Evolutionary conservation across 2,888 invertebrate species (phyloP).

Genomic region (Chloromyia formosa): DNA sequence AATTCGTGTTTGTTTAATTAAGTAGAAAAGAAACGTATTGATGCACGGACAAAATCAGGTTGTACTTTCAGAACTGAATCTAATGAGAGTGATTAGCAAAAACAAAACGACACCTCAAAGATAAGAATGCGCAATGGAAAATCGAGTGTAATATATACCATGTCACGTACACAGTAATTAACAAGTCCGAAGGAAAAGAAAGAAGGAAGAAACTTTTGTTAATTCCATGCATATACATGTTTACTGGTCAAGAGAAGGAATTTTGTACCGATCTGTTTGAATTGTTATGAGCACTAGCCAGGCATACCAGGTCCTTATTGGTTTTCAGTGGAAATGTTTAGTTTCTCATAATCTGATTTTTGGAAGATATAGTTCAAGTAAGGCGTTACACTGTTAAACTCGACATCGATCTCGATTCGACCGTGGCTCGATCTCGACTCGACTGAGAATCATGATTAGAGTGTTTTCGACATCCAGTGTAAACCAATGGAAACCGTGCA

Average conservation of each 20-base stretch:
- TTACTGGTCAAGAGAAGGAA: background rate
- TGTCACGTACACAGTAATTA: conserved; percentile 34
- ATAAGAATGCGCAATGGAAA: background rate
- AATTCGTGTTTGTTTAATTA: conserved; percentile 30
- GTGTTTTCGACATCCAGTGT: too few species aligned
- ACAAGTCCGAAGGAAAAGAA: background rate
- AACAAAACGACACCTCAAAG: background rate
- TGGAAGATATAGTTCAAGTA: too few species aligned
- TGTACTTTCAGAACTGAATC: background rate
- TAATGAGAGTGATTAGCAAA: background rate
- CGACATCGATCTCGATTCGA: too few species aligned
- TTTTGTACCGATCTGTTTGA: background rate
- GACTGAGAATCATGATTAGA: too few species aligned
- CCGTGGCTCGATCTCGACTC: too few species aligned
- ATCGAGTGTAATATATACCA: background rate
- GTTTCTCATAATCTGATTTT: too few species aligned
- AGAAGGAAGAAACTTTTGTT: background rate
- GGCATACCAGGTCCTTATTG: too few species aligned
- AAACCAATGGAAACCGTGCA: too few species aligned
- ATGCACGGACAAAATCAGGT: background rate
- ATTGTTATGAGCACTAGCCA: too few species aligned
- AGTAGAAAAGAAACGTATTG: conserved; percentile 23
- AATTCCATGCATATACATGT: background rate
- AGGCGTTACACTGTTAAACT: too few species aligned
- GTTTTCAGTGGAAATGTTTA: too few species aligned